These are phyloP conservation scores for Protonemura montana DNA, from an alignment of 2,888 invertebrate species.

Conservation along the genomic window DNA sequence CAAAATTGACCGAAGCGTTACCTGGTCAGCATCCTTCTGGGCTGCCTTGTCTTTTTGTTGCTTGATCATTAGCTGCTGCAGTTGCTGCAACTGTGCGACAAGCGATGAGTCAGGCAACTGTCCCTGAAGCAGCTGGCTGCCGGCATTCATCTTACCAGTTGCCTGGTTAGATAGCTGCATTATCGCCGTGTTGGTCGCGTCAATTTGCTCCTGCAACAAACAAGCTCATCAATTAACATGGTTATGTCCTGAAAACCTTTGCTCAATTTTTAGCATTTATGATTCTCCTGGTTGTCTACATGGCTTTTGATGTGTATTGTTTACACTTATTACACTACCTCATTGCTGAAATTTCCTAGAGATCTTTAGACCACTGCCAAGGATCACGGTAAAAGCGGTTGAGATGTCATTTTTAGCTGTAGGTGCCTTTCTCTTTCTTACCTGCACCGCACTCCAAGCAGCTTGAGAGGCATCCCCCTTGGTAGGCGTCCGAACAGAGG, in stretches of 20 bases:
- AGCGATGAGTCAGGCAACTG: conserved; percentile 59
- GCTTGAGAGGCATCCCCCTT: conserved; percentile 44
- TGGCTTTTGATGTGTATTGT: too few species aligned
- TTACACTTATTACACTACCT: too few species aligned
- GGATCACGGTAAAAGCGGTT: too few species aligned
- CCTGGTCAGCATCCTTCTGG: conserved; percentile 46
- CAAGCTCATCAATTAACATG: conserved; percentile 51
- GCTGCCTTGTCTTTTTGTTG: conserved; percentile 52
- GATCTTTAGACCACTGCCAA: too few species aligned
- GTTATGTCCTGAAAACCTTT: too few species aligned
- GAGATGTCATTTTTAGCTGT: too few species aligned
- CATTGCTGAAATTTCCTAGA: too few species aligned
- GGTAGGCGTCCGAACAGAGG: conserved; percentile 26
- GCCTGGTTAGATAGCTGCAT: conserved; percentile 48
- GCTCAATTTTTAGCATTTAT: too few species aligned
- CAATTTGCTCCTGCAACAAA: conserved; percentile 57
- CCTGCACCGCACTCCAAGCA: conserved; percentile 53
- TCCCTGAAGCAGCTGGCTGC: neutral
- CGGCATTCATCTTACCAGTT: conserved; percentile 32
- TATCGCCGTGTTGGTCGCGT: conserved; percentile 57
- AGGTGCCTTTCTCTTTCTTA: too few species aligned
- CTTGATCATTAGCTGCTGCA: conserved; percentile 67
- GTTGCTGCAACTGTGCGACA: conserved; percentile 65
- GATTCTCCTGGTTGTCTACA: too few species aligned
- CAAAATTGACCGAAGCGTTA: too few species aligned